Evolutionary conservation across 2,888 invertebrate species (phyloP), one percentile per base, ranked within the genome.

Genomic region (Dasysyrphus tricinctus): DNA sequence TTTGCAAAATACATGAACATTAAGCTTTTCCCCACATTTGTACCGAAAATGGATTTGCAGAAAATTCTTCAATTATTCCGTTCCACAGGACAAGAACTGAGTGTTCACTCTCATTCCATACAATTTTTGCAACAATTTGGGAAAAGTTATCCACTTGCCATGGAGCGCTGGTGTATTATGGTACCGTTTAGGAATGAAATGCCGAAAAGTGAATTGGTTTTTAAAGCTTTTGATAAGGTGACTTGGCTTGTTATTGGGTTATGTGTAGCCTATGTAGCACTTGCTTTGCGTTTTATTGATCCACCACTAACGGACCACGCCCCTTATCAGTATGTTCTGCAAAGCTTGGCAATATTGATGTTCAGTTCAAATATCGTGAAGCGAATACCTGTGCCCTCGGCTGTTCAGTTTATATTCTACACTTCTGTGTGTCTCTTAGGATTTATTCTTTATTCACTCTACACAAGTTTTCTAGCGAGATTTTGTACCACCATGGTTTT

Each of bases 1-100:
- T 56, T 56, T 9, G 56, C 56, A 6, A 56, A 56, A 8, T 9
- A 56, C n/a, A 32, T 56, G 56, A 56, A 56, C 56, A 32, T 56
- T 9, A 8, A 32, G 3, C 32, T 56, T 7, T 3, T n/a, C 5
- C n/a, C 32, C 32, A 8, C 32, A 14, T 56, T 56, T 12, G 3
- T 56, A 3, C 32, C 29, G 3, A 56, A 32, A 8, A 8, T 32
- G 14, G 56, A 56, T 8, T 32, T 56, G 56, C n/a, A 56, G 3
- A 56, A 56, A 32, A 32, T 56, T 29, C 32, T 56, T 7, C 56
- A 14, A 32, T 5, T 32, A 14, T 0, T 56, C 3, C 32, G n/a
- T 8, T 14, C n/a, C 4, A 32, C 32, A 0, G 6, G n/a, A 2
- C 12, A 19, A 1, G 56, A 56, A 32, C 14, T 56, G 5, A 32